Evolutionary conservation across 2,797 vertebrate genomes (phyloP).

Genomic region (Paedocypris micromegethes): DNA sequence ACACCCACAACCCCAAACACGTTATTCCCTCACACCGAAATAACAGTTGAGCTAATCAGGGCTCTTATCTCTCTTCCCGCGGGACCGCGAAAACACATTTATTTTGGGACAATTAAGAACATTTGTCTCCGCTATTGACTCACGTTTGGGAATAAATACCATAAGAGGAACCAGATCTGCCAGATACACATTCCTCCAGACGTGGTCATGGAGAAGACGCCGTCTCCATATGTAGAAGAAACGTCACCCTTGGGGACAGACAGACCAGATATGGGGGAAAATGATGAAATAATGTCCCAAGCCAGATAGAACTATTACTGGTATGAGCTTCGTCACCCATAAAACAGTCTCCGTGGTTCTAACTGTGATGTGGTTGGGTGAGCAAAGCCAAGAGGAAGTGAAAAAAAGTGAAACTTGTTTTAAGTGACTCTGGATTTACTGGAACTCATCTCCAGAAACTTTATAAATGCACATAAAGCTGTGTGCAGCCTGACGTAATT

Average conservation of each 20-base stretch:
- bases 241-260: constrained; percentile 33
- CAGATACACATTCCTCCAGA: constrained; percentile 54
- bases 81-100: constrained; percentile 9
- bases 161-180: constrained; percentile 50
- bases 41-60: not conserved
- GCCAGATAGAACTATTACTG: not conserved
- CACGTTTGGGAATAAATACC: constrained; percentile 34
- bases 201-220: constrained; percentile 50
- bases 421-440: no score
- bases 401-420: no score
- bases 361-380: no score
- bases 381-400: no score
- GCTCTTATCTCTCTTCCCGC: not conserved
- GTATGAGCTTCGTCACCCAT: constrained; percentile 12
- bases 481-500: no score
- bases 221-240: constrained; percentile 13
- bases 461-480: no score
- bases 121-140: constrained; percentile 5
- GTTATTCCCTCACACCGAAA: constrained; percentile 4
- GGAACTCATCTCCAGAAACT: no score
- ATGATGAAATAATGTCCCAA: constrained; percentile 1
- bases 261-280: constrained; percentile 19
- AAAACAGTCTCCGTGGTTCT: not conserved
- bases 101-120: constrained; percentile 15
- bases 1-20: constrained; percentile 32